Base-by-base conservation (phyloP, 2,113 vertebrate species). In the Verasper variegatus region DNA sequence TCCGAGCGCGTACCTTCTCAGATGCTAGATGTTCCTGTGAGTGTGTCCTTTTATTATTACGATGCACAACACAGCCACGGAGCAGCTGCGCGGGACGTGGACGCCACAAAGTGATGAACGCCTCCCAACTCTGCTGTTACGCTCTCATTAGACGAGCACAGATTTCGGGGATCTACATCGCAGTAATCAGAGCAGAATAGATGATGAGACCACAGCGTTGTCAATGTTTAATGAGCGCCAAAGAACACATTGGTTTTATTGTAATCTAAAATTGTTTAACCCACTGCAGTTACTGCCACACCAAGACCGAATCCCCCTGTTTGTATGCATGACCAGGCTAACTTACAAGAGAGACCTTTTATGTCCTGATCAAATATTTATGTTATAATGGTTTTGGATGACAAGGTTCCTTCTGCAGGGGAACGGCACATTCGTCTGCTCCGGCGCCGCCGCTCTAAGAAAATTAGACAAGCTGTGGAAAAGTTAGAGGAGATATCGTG, bases 311-410 rank as follows among this genome's bases (percentile, higher is more conserved):
- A 79, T 83, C 71, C 40, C 51, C 26, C 71, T 49, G 60, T 87
- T 76, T 81, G 64, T 85, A 82, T 85, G 88, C 84, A 81, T 59
- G 78, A 31, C 31, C 76, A 24, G 59, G 60, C 83, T 52, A 68
- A 89, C 76, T 78, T 71, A 82, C 64, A 73, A 51, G 10, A 59
- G 80, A 83, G 78, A 76, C 76, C 83, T 89, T 89, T 91, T 87
- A 90, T 88, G 78, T 81, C 35, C n/a, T 42, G 11, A 91, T 93
- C 80, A 93, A 93, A 92, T 90, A 93, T 94, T 93, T 51, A 91
- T 91, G 75, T 76, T 42, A 14, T 88, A 89, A 92, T 88, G 86
- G 85, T 79, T 31, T 81, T 56, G 8, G 80, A 89, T 86, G 85
- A 86, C 80, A 71, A 81, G 64, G 72, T 78, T 68, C 86, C 77